These are phyloP conservation scores for Dicerorhinus sumatrensis DNA, from an alignment of 2,113 vertebrate species.

Conservation along the genomic window DNA sequence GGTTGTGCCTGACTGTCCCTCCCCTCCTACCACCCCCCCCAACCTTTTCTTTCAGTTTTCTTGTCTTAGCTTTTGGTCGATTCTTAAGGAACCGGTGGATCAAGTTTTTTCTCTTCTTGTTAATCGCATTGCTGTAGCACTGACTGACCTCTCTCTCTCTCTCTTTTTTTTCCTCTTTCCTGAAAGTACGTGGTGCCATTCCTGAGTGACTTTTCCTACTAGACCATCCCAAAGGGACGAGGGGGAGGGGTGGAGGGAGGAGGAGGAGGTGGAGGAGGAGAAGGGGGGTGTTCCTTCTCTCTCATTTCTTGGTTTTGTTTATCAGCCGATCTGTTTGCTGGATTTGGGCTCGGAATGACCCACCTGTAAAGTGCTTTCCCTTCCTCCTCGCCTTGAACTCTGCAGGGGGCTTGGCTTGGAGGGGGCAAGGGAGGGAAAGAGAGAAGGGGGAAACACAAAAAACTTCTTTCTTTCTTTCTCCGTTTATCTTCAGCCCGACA, in stretches of 20 bases:
- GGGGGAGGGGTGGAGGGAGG: slow-evolving; percentile 70
- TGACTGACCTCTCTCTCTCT: slow-evolving; percentile 86
- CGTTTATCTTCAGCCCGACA: slow-evolving; percentile 81
- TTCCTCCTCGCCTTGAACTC: slow-evolving; percentile 84
- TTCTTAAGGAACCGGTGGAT: slow-evolving; percentile 98
- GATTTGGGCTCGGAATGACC: slow-evolving; percentile 84
- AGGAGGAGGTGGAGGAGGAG: slow-evolving; percentile 25
- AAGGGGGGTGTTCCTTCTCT: slow-evolving; percentile 80
- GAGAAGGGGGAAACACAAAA: slow-evolving; percentile 62
- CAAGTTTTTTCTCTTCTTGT: slow-evolving; percentile 95
- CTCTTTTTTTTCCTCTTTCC: slow-evolving; percentile 85
- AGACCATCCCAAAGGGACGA: slow-evolving; percentile 85
- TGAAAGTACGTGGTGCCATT: slow-evolving; percentile 90
- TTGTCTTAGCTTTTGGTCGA: slow-evolving; percentile 87
- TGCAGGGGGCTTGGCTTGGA: slow-evolving; percentile 82
- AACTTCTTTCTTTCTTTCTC: slow-evolving; percentile 82
- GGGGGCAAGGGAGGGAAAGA: slow-evolving; percentile 67
- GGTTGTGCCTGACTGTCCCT: slow-evolving; percentile 76
- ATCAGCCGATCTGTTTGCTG: slow-evolving; percentile 83
- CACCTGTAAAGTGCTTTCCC: slow-evolving; percentile 87
- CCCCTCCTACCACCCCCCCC: neutral
- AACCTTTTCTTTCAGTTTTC: slow-evolving; percentile 80
- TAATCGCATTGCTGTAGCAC: slow-evolving; percentile 90
- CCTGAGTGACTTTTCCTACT: slow-evolving; percentile 87
- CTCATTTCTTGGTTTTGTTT: slow-evolving; percentile 82